Evolutionary conservation across 1,140 invertebrate genomes (phyloP), one percentile per base, ranked within the genome.

Genomic region (Procambarus virginalis): DNA sequence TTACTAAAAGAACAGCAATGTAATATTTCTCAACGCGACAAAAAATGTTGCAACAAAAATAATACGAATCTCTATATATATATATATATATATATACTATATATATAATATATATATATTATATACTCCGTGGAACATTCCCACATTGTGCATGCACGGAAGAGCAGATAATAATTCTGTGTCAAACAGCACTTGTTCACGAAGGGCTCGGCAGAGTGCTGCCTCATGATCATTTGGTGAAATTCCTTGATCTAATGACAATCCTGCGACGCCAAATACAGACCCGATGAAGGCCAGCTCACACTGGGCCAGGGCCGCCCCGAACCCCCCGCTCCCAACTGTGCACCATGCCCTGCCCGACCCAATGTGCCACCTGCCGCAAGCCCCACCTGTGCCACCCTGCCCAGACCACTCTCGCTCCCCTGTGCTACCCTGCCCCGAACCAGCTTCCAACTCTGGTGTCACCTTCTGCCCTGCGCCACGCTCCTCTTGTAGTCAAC

Each of bases 201-300:
- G 73, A 76, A 60, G 73, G n/a, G 73, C 76, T 22, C 51, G 55
- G n/a, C n/a, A 78, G 78, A 86, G 73, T 60, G 75, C 73, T 22
- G 75, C 73, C 73, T 86, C 84, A 86, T 78, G 73, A 73, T 78
- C 84, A 86, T 86, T 76, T 86, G 84, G 84, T 86, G 60, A 78
- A 86, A 78, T 86, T 86, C 75, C 51, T 51, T 86, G 84, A 86
- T 86, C 78, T n/a, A n/a, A 86, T 77, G 84, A 86, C 76, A 60
- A 86, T 86, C 84, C 75, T 45, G n/a, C 84, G 75, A 60, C 68
- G 75, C 51, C n/a, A n/a, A 86, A 86, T 78, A 58, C 75, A 78
- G 48, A 78, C 34, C 84, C 78, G 84, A 86, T 86, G 84, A 60
- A 60, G 73, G 84, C 84, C n/a, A n/a, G n/a, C n/a, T n/a, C n/a